A percentile compares a stretch with the other conserved stretches of the same genome.
Conservation (phyloP, 2,888 invertebrate species). For the Zaprionus obscuricornis region DNA sequence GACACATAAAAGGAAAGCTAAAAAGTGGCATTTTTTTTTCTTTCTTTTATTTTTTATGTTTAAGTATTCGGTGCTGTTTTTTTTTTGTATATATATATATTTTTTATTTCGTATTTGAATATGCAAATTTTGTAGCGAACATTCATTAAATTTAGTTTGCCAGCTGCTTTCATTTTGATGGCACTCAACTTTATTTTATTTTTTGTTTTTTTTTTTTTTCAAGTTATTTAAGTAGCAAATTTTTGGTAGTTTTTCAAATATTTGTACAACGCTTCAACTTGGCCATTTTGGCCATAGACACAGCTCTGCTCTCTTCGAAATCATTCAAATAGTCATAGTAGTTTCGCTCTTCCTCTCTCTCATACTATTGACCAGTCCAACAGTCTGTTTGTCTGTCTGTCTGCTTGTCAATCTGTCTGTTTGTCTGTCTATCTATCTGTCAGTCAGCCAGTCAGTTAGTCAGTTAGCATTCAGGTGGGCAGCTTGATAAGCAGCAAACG, state of each 20-base stretch:
- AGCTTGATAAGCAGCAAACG: slow-evolving; percentile 61
- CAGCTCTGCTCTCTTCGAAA: too few relatives aligned
- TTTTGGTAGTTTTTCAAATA: slow-evolving; percentile 71
- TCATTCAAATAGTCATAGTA: slow-evolving; percentile 16
- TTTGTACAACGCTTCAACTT: slow-evolving; percentile 72
- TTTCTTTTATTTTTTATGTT: slow-evolving; percentile 18
- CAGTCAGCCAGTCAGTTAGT: slow-evolving; percentile 22
- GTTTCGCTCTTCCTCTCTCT: too few relatives aligned
- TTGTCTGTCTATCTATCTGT: slow-evolving; percentile 18
- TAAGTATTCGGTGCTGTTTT: background rate
- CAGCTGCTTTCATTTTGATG: slow-evolving; percentile 53
- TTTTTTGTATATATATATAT: background rate
- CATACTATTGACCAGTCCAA: too few relatives aligned
- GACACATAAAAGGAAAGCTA: slow-evolving; percentile 44
- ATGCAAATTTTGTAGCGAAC: slow-evolving; percentile 58
- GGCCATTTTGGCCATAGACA: slow-evolving; percentile 30
- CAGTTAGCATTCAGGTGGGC: slow-evolving; percentile 49
- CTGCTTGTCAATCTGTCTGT: slow-evolving; percentile 21
- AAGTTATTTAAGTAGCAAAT: slow-evolving; percentile 75
- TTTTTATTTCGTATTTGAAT: slow-evolving; percentile 29
- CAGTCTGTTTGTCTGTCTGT: slow-evolving; percentile 16
- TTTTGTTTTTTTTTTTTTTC: slow-evolving; percentile 52
- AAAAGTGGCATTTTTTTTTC: slow-evolving; percentile 40
- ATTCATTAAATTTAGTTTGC: slow-evolving; percentile 67
- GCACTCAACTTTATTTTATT: slow-evolving; percentile 34